Percentiles rank a stretch among this genome's conserved stretches.
These are phyloP conservation scores for Acanthoscelides obtectus DNA, from an alignment of 2,888 invertebrate genomes.

Conservation along the genomic window DNA sequence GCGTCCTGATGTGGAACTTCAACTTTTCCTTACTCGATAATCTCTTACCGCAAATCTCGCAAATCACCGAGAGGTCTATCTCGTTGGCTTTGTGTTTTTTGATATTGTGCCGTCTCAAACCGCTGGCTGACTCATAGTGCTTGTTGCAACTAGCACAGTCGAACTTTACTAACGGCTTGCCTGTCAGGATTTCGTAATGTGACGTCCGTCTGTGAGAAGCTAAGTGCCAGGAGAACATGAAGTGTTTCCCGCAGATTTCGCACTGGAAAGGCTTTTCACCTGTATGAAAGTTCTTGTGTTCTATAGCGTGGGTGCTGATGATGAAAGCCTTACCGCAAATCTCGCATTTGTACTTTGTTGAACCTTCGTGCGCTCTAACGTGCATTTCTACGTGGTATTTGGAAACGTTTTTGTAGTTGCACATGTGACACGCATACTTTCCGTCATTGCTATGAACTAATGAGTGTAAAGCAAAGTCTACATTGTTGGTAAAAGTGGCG, in stretches of 20 bases:
- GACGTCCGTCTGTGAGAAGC: conserved; percentile 46
- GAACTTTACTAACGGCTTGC: conserved; percentile 35
- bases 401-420: conserved; percentile 16
- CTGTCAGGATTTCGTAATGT: conserved; percentile 44
- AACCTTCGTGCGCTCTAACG: conserved; percentile 43
- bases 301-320: conserved; percentile 48
- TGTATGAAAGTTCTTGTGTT: conserved; percentile 46
- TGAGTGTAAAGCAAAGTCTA: conserved; percentile 18
- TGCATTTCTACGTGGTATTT: conserved; percentile 40
- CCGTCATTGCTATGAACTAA: conserved; percentile 14
- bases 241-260: conserved; percentile 51
- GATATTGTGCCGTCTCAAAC: conserved; percentile 44
- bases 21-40: conserved; percentile 28
- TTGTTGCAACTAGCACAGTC: conserved; percentile 49
- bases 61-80: conserved; percentile 42
- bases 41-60: conserved; percentile 28
- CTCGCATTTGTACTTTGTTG: conserved; percentile 45
- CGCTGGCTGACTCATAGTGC: conserved; percentile 37
- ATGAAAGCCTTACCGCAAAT: conserved; percentile 48
- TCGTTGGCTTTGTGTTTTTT: conserved; percentile 22
- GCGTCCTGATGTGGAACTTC: conserved; percentile 49
- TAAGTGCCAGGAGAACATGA: conserved; percentile 47
- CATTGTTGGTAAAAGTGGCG: conserved; percentile 8
- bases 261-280: conserved; percentile 49
- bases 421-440: conserved; percentile 19